These are phyloP conservation scores for Tiphia femorata DNA, from an alignment of 2,888 invertebrate genomes.

Conservation along the genomic window DNA sequence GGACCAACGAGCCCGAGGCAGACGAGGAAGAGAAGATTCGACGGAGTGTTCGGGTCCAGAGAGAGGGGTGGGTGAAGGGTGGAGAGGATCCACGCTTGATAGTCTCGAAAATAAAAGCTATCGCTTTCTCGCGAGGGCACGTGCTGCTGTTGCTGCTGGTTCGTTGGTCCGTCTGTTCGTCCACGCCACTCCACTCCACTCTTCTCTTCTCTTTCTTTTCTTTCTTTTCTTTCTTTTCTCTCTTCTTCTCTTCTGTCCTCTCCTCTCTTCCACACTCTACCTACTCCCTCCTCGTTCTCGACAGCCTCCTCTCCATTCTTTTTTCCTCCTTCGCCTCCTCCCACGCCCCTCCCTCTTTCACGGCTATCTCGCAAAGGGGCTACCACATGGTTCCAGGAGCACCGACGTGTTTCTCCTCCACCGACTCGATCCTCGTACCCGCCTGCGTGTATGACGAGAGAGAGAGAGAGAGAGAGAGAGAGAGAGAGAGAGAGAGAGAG, in stretches of 20 bases:
- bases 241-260: neutral
- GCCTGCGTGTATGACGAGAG: no score
- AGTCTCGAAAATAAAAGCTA: neutral
- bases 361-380: no score
- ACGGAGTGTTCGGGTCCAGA: neutral
- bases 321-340: no score
- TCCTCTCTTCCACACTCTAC: neutral
- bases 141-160: neutral
- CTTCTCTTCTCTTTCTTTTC: neutral
- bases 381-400: no score
- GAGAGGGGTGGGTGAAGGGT: no score
- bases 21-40: neutral
- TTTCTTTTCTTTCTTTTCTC: neutral
- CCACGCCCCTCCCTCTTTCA: no score
- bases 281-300: no score
- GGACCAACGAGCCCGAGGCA: neutral
- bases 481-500: neutral
- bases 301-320: no score
- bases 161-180: no score
- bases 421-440: no score
- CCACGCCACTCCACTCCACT: neutral
- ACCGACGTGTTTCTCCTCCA: no score
- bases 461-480: neutral
- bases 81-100: neutral
- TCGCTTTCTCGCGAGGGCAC: slow-evolving; percentile 7